Base-by-base conservation (phyloP, 2,888 invertebrate species). In the Dorcus parallelipipedus region DNA sequence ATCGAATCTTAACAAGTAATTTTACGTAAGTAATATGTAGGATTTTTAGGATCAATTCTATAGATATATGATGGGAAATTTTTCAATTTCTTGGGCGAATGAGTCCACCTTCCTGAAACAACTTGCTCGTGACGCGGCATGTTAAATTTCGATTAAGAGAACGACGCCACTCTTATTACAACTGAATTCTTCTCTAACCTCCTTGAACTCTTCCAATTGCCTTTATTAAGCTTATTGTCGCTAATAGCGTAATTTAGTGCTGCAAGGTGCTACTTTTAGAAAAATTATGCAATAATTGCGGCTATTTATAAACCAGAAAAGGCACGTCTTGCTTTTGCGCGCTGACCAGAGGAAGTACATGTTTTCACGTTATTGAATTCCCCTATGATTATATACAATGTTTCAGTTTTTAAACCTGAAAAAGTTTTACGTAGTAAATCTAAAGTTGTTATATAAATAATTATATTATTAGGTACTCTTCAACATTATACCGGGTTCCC, bases 91-190 rank as follows among this genome's bases (percentile, higher is more conserved):
- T 14, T 14, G 9, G 9, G 38, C 33, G 45, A 58, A 56, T 54
- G 63, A 57, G 58, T 53, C 58, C 56, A 64, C 64, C 64, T 64
- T 59, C 53, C 60, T 38, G 47, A 55, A 52, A 59, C 45, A 48
- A 56, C 41, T 41, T 43, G 50, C 63, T 63, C 64, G 57, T 58
- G 59, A 60, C 54, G 58, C 62, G 59, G 50, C 54, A 54, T 62
- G 50, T 64, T 67, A 66, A 67, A 69, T 67, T 62, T 65, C 60
- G 62, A 64, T 68, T 69, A 69, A 69, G 64, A 63, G 63, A 68
- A 65, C 70, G 75, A 73, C 75, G 74, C 75, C 74, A 73, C 70
- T 69, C 69, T 70, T 73, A 73, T 74, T 75, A 73, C 67, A 69
- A 67, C 69, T 71, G 71, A 72, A 72, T 73, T 73, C 72, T 73